phyloP scores from a whole-genome alignment of 2,113 vertebrate genomes.

The Pyrgilauda ruficollis region DNA sequence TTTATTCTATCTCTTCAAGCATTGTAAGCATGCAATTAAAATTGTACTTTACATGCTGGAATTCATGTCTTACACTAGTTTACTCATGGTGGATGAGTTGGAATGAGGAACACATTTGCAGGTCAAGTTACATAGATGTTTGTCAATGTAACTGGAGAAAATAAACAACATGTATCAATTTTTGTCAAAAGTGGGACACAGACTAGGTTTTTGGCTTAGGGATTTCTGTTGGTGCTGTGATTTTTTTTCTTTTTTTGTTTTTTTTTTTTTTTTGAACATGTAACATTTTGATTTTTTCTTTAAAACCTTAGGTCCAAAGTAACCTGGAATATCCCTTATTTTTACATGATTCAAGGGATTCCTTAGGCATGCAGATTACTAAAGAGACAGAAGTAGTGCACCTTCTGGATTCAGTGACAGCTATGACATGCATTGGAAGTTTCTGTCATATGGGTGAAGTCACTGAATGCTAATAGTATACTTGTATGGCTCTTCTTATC shows the following conservation, averaged over 20 bases:
- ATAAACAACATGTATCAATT: neutral
- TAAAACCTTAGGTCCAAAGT: neutral
- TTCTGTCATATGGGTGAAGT: neutral
- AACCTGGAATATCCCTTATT: neutral
- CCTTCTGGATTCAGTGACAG: neutral
- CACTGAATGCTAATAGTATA: neutral
- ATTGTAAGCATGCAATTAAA: neutral
- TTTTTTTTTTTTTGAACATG: neutral
- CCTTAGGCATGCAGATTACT: neutral
- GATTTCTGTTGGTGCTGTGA: rapidly evolving
- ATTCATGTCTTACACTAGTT: neutral
- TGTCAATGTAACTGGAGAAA: neutral
- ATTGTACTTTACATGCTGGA: neutral
- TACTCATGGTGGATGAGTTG: neutral
- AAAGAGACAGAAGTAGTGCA: neutral
- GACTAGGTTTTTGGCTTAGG: neutral
- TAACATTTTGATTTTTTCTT: neutral
- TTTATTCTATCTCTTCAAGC: neutral
- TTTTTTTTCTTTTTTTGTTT: too few species aligned
- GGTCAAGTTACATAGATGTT: neutral
- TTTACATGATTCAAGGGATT: neutral
- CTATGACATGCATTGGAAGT: neutral
- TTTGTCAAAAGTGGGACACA: neutral
- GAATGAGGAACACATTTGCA: neutral
- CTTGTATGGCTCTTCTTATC: neutral